Base-by-base conservation (phyloP, 2,113 vertebrate species). In the Nothoprocta perdicaria region DNA sequence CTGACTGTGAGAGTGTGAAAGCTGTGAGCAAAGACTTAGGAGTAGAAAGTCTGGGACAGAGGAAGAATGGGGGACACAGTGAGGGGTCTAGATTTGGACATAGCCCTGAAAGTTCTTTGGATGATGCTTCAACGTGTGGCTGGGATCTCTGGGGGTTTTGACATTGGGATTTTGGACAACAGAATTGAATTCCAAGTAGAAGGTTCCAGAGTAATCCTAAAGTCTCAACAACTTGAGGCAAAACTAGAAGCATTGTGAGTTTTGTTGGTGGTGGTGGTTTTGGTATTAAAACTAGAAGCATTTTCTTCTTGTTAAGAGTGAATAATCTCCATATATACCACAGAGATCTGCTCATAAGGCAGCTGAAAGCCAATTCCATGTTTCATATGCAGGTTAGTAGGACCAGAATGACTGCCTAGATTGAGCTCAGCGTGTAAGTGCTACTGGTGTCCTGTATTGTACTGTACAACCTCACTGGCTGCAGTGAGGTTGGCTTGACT, bases 311-410 rank as follows among this genome's bases (percentile, higher is more conserved):
- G 12, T 71, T 33, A 16, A 57, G 43, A 41, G 27, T 0, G 0
- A 71, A 29, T 12, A 3, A 14, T 41, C 7, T 63, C 62, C 22
- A 1, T 12, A 45, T 0, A 4, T 38, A 60, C 5, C 0, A 1
- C 35, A 16, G 35, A 69, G 40, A 35, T 72, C 15, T 71, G 68
- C 33, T 65, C 61, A 72, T 29, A 22, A 18, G 60, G 33, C 53
- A 62, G 43, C 29, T 57, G 78, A n/a, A 52, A 82, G 60, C 50
- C 50, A 50, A 12, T n/a, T 26, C 52, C 6, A 0, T n/a, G 41
- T 41, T 75, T 68, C 33, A 2, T 2, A 4, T 18, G 40, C 66
- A 21, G 43, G 38, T 58, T 27, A 63, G 21, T 23, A 78, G 50
- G 38, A 50, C 38, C 45, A 35, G 55, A 80, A 72, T 4, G 57